Evolutionary conservation across 2,113 vertebrate species (phyloP).

Genomic region (Puntigrus tetrazona): DNA sequence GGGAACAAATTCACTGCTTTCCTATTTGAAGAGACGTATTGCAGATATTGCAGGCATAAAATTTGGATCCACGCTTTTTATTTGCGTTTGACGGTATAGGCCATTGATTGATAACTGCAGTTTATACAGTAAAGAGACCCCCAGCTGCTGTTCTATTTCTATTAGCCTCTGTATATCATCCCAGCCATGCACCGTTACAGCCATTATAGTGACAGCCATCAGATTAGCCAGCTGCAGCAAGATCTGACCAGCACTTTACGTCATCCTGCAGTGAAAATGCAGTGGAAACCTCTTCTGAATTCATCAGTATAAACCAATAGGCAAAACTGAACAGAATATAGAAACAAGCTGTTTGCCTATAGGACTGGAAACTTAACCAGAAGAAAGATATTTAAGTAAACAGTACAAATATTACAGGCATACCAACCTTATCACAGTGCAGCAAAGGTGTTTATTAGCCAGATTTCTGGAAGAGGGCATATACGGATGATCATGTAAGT

Average conservation of each 20-base stretch:
- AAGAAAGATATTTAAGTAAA: neutral
- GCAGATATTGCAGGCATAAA: neutral
- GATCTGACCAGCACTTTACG: slow-evolving; percentile 31
- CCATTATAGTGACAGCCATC: neutral
- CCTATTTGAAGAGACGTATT: neutral
- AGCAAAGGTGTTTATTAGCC: neutral
- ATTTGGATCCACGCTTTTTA: neutral
- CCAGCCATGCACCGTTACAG: neutral
- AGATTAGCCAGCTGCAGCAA: neutral
- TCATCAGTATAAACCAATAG: neutral
- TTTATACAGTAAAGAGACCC: neutral
- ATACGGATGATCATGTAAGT: neutral
- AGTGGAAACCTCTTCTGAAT: slow-evolving; percentile 31
- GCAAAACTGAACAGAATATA: neutral
- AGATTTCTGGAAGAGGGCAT: neutral
- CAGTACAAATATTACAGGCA: too few relatives aligned
- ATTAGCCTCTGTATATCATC: neutral
- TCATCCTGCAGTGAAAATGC: slow-evolving; percentile 55
- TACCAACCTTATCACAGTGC: neutral
- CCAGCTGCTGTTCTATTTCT: neutral
- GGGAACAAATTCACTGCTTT: neutral
- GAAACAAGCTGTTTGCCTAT: too few relatives aligned
- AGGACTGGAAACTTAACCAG: neutral
- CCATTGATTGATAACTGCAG: slow-evolving; percentile 9
- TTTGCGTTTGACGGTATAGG: neutral